phyloP scores from a whole-genome alignment of 2,797 vertebrate species.

The Corythornis leucogaster region DNA sequence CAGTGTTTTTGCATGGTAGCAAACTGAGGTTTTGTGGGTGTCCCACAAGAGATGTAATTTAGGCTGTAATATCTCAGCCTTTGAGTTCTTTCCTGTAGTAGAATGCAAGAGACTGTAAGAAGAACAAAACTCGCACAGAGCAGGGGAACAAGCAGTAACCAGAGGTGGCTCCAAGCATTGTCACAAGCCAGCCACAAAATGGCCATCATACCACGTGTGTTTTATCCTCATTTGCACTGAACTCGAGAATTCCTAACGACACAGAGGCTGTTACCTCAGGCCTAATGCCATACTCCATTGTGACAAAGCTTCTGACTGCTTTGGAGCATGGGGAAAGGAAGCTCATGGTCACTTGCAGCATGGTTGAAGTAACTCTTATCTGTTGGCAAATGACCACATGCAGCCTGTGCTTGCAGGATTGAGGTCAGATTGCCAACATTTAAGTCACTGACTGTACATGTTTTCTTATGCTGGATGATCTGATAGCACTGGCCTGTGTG shows the following conservation, averaged over 20 bases:
- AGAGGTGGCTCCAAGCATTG: not conserved
- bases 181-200: not conserved
- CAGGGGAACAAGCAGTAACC: not conserved
- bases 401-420: not conserved
- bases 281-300: not conserved
- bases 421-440: not conserved
- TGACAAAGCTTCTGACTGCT: not conserved
- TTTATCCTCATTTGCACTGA: not conserved
- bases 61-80: not conserved
- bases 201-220: rapidly evolving
- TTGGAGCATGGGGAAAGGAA: not conserved
- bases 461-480: not conserved
- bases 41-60: not conserved
- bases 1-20: not conserved
- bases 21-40: not conserved
- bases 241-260: not conserved
- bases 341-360: not conserved
- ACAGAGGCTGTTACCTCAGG: not conserved
- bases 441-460: rapidly evolving
- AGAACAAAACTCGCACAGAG: not conserved
- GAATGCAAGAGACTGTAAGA: not conserved
- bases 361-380: rapidly evolving
- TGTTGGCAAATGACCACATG: rapidly evolving
- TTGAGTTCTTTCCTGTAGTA: not conserved
- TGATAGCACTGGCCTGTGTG: rapidly evolving